These are phyloP conservation scores for Enoplolaimus lenunculus DNA, from an alignment of 2,888 invertebrate genomes.

Conservation along the genomic window DNA sequence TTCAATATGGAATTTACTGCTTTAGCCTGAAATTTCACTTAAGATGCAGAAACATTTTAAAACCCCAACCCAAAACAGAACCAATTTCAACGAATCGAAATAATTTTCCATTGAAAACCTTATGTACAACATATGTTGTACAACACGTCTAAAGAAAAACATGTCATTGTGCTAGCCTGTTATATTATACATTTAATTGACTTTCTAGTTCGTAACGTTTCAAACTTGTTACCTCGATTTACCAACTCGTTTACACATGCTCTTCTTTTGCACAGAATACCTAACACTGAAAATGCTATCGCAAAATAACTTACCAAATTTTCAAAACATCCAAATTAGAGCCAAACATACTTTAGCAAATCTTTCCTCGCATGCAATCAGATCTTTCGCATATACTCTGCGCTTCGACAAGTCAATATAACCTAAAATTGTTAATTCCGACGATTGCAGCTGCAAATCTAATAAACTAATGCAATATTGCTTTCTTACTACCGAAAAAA, in stretches of 20 bases:
- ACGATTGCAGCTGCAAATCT: too few relatives aligned
- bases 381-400: slow-evolving; percentile 91
- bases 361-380: slow-evolving; percentile 92
- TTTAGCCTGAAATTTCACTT: slow-evolving; percentile 29
- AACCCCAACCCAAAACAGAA: slow-evolving; percentile 11
- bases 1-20: slow-evolving; percentile 76
- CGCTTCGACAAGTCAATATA: slow-evolving; percentile 99
- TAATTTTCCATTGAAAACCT: too few relatives aligned
- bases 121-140: not conserved
- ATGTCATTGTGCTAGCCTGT: too few relatives aligned
- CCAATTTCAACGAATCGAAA: too few relatives aligned
- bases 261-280: not conserved
- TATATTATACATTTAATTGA: too few relatives aligned
- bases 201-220: not conserved
- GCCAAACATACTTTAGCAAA: slow-evolving; percentile 59
- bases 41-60: slow-evolving; percentile 1
- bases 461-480: too few relatives aligned
- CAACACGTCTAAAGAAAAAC: not conserved
- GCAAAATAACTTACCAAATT: not conserved
- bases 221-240: not conserved
- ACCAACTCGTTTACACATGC: too few relatives aligned
- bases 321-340: not conserved
- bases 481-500: too few relatives aligned
- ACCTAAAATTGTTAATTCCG: too few relatives aligned
- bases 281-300: not conserved